Percentiles rank a stretch among this genome's conserved stretches.
Evolutionary conservation across 2,888 invertebrate genomes (phyloP).

Genomic region (Lasioglossum malachurum): DNA sequence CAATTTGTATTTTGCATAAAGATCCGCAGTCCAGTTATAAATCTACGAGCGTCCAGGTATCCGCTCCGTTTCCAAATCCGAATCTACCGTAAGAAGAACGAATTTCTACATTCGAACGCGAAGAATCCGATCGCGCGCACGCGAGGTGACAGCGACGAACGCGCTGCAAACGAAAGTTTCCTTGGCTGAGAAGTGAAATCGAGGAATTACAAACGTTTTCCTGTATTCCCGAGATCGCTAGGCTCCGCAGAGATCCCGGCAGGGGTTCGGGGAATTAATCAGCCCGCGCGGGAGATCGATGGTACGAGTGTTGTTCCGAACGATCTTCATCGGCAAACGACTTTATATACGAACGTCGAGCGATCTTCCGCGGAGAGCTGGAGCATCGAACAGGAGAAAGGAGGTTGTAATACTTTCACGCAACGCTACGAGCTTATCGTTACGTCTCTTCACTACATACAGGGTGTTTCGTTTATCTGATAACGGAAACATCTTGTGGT

Average conservation of each 20-base stretch:
- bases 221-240: not conserved
- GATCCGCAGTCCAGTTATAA: too few relatives aligned
- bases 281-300: slow-evolving; percentile 22
- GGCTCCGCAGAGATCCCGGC: not conserved
- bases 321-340: slow-evolving; percentile 6
- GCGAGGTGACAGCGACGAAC: not conserved
- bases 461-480: too few relatives aligned
- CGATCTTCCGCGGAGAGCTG: slow-evolving; percentile 34
- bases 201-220: slow-evolving; percentile 39
- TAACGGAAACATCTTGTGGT: too few relatives aligned
- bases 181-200: not conserved
- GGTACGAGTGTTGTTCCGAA: not conserved
- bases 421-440: slow-evolving; percentile 31
- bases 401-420: slow-evolving; percentile 49
- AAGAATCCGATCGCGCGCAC: not conserved
- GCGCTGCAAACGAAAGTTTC: not conserved
- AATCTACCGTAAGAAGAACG: not conserved
- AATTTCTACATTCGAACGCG: not conserved
- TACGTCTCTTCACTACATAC: slow-evolving; percentile 20
- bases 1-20: too few relatives aligned
- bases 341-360: not conserved
- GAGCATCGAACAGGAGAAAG: slow-evolving; percentile 37
- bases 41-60: too few relatives aligned
- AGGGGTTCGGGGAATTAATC: slow-evolving; percentile 26
- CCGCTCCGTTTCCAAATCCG: too few relatives aligned